A percentile compares a stretch with the other conserved stretches of the same genome.
Conservation (phyloP, 2,797 vertebrate genomes). For the Austrolebias charrua region DNA sequence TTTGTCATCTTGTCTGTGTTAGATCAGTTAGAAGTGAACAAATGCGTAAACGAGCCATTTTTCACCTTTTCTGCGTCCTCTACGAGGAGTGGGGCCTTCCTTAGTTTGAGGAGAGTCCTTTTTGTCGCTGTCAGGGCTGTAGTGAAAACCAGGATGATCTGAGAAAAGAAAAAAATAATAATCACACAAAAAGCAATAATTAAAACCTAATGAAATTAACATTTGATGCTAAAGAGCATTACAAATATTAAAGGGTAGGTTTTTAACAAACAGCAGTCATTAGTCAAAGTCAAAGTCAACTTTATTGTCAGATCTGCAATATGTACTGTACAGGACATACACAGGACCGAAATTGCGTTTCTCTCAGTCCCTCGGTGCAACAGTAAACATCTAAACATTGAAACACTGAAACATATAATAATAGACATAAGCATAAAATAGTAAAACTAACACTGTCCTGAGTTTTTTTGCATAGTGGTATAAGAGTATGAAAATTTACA, state of each 20-base stretch:
- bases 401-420: too few species aligned
- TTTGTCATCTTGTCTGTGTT: not conserved
- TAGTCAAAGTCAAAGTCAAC: not conserved
- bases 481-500: too few species aligned
- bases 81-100: constrained; percentile 83
- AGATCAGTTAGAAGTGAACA: too few species aligned
- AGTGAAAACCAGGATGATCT: constrained; percentile 95
- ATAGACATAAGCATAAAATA: too few species aligned
- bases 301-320: too few species aligned
- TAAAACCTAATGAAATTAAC: not conserved
- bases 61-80: constrained; percentile 92
- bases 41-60: not conserved
- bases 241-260: not conserved
- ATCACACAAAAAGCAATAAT: not conserved
- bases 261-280: not conserved
- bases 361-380: too few species aligned
- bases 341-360: too few species aligned
- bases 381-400: too few species aligned
- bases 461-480: too few species aligned
- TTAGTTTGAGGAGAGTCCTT: constrained; percentile 80
- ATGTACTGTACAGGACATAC: too few species aligned
- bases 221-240: not conserved
- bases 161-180: not conserved
- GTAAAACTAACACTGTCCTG: too few species aligned
- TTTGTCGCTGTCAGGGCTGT: constrained; percentile 83